phyloP scores from a whole-genome alignment of 2,113 vertebrate species.

The Poeciliopsis prolifica region DNA sequence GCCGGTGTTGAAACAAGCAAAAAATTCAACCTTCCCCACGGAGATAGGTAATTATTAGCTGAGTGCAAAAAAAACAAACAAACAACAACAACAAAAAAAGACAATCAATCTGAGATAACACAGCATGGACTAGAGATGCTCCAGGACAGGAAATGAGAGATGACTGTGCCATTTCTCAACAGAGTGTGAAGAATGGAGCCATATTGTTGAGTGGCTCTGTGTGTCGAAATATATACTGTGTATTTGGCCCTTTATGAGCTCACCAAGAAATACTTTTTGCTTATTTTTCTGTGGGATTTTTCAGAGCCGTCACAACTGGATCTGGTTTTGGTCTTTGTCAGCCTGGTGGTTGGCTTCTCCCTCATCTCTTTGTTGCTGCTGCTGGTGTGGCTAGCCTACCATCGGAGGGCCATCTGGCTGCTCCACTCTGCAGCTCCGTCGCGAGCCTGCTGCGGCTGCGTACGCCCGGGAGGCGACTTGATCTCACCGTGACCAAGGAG shows the following conservation, averaged over 20 bases:
- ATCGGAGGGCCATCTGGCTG: slow-evolving; percentile 28
- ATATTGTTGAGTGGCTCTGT: neutral
- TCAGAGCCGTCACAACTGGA: slow-evolving; percentile 46
- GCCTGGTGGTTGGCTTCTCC: slow-evolving; percentile 48
- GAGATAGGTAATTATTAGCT: slow-evolving; percentile 62
- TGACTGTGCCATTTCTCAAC: slow-evolving; percentile 42
- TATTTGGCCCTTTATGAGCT: neutral
- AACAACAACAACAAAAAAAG: slow-evolving; percentile 10
- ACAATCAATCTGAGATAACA: slow-evolving; percentile 44
- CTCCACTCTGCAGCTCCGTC: slow-evolving; percentile 28
- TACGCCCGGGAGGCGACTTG: slow-evolving; percentile 47
- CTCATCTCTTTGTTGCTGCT: slow-evolving; percentile 52
- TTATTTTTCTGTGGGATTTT: slow-evolving; percentile 9
- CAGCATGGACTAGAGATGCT: slow-evolving; percentile 8
- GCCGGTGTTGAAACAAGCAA: slow-evolving; percentile 63
- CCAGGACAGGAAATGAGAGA: slow-evolving; percentile 52
- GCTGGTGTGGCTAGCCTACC: slow-evolving; percentile 65
- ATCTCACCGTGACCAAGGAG: slow-evolving; percentile 64
- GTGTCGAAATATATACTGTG: neutral
- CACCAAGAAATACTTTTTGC: neutral
- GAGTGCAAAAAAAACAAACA: slow-evolving; percentile 9
- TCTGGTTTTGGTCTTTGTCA: slow-evolving; percentile 52
- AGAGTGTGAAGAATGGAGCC: slow-evolving; percentile 6
- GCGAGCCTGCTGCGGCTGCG: slow-evolving; percentile 34
- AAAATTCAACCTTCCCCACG: slow-evolving; percentile 50